Evolutionary conservation across 2,888 invertebrate species (phyloP), one percentile per base, ranked within the genome.

Genomic region (Cerastoderma edule): DNA sequence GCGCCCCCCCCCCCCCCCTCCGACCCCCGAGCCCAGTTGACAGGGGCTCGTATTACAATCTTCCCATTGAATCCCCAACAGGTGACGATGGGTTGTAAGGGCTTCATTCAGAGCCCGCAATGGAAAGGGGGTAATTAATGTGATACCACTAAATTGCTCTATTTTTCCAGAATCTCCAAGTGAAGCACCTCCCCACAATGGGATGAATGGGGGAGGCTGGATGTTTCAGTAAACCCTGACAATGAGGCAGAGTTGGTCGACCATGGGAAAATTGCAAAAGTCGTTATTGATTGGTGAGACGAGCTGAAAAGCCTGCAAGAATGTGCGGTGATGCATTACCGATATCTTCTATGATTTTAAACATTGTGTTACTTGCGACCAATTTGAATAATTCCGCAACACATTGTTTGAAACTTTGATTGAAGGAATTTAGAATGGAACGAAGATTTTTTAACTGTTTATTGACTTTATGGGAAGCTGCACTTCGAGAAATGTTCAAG

Each of bases 121-220:
- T 72, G 56, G 72, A 32, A 64, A 67, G 57, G 66, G n/a, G 53
- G 75, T 70, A 80, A 77, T 80, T 80, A 77, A 77, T 75, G 80
- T 72, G 75, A 72, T 80, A 80, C 80, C 67, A 48, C 68, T 60
- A 77, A 80, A 80, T 75, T 77, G 77, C 54, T 80, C 70, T 54
- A 50, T 75, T 80, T 75, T 74, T 69, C 69, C 57, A 56, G 60
- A 72, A 67, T 72, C 77, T 69, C 67, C 66, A 67, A 72, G 72
- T 77, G 67, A 65, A 33, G 32, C 33, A 22, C 39, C 60, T 13
- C 60, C 3, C 33, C 24, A 60, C 60, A 60, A 60, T 60, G 24
- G 60, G 33, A 35, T 32, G 60, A 60, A 60, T 39, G 10, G 60
- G n/a, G 39, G 60, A 60, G 60, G 60, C 39, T 60, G 60, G 60